Evolutionary conservation across 2,797 vertebrate species (phyloP), one percentile per base, ranked within the genome.

Genomic region (Scarus forsteni): DNA sequence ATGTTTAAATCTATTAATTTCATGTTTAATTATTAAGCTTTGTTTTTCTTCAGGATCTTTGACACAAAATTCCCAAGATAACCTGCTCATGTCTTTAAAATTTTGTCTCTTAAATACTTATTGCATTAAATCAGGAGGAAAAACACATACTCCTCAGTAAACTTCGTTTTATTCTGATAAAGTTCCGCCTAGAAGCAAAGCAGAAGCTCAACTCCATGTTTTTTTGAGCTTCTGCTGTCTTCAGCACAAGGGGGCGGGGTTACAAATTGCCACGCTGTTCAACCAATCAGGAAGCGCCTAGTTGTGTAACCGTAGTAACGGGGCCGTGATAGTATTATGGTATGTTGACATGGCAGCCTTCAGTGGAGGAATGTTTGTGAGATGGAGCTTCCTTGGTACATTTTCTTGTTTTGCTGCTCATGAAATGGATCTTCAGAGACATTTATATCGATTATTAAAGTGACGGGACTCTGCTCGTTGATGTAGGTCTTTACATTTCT

Each of bases 261-360:
- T 56, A 58, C 61, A 16, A 34, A 3, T 12, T 38, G 40, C 15
- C 36, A 9, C 34, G 7, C 9, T 13, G 45, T 50, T 55, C n/a
- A 66, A 16, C 90, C 90, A 92, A 91, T 90, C 75, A 75, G 73
- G 78, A 11, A 44, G 45, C 66, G 42, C 55, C 66, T 13, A 10
- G 62, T 55, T 49, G 35, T 51, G 85, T 83, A 54, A 66, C 88
- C 73, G 3, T 43, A 53, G 87, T 82, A 73, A 83, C 0, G 10
- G 51, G 45, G 54, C 46, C 12, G 44, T 12, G 7, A 6, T 18
- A 8, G 8, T 50, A 89, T 90, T 90, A 90, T 90, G 91, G 89
- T 83, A 49, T 89, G 74, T 73, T 43, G 39, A 77, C 46, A 88
- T 89, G 87, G 87, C 80, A 61, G 75, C 84, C 11, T 66, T 52